These are phyloP conservation scores for Leiothrix lutea DNA, from an alignment of 2,113 vertebrate genomes.

Conservation along the genomic window DNA sequence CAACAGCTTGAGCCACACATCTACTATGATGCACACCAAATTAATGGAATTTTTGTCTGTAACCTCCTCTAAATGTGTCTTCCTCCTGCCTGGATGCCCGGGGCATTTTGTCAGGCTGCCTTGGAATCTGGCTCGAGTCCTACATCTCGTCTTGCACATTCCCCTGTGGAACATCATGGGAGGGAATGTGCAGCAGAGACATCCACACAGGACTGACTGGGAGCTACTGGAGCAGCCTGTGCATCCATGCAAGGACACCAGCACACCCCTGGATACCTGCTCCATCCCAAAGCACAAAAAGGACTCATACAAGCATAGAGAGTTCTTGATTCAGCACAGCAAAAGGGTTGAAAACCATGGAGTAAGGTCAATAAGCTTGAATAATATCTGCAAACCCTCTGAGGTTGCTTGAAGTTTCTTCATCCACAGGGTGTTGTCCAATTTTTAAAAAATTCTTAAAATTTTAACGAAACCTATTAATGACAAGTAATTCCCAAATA, in stretches of 20 bases:
- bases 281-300: background rate
- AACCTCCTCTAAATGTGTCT: conserved; percentile 6
- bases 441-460: background rate
- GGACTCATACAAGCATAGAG: background rate
- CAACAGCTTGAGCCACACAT: background rate
- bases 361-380: background rate
- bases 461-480: background rate
- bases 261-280: background rate
- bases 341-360: background rate
- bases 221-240: background rate
- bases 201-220: background rate
- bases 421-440: background rate
- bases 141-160: background rate
- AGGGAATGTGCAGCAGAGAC: background rate
- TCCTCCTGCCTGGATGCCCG: background rate
- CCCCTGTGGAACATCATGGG: rapidly evolving
- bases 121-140: background rate
- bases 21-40: background rate
- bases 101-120: conserved; percentile 28
- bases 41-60: background rate
- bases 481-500: background rate
- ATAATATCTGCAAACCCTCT: background rate
- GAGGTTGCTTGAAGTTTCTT: background rate
- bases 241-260: background rate
- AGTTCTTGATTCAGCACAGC: background rate